Evolutionary conservation across 2,113 vertebrate genomes (phyloP), one percentile per base, ranked within the genome.

Genomic region (Gavia stellata): DNA sequence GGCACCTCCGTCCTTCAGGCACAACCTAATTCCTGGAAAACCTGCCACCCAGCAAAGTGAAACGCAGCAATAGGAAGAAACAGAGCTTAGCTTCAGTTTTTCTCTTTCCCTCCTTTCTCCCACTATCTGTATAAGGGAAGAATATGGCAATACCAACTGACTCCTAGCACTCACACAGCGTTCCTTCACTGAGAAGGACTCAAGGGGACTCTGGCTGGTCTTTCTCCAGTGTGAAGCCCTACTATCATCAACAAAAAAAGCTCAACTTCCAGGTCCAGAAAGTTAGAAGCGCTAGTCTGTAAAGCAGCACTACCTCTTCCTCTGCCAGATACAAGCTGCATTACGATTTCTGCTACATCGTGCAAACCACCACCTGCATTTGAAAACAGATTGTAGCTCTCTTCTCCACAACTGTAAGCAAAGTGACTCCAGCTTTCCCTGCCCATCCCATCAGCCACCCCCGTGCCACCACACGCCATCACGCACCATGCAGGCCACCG

Each of bases 121-220:
- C 50, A 53, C 29, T 9, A 52, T 23, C 33, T 42, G 24, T 12
- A 11, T 3, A 17, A 67, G 45, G n/a, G n/a, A 70, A 31, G 61
- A 29, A 34, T 5, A 21, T 1, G 20, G 56, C 52, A 47, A 31
- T 5, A 31, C 16, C 36, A 83, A 20, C 44, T 15, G 19, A n/a
- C 40, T 14, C 13, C 17, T 8, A 19, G 52, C 24, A 34, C 52
- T 49, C 45, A 9, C 53, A 25, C 0, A 0, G 23, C 1, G 0
- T 26, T 79, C 38, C 77, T 78, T 18, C 66, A 15, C 34, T 2
- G 5, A 66, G 61, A 19, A 44, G 34, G 29, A 10, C 50, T 45
- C 5, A 5, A 33, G 6, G 20, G 40, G 26, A 28, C 40, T 56
- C 29, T 50, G 61, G 58, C 44, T 58, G 38, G 26, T 34, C 47